These are phyloP conservation scores for Tillus elongatus DNA, from an alignment of 2,888 invertebrate species.

Conservation along the genomic window DNA sequence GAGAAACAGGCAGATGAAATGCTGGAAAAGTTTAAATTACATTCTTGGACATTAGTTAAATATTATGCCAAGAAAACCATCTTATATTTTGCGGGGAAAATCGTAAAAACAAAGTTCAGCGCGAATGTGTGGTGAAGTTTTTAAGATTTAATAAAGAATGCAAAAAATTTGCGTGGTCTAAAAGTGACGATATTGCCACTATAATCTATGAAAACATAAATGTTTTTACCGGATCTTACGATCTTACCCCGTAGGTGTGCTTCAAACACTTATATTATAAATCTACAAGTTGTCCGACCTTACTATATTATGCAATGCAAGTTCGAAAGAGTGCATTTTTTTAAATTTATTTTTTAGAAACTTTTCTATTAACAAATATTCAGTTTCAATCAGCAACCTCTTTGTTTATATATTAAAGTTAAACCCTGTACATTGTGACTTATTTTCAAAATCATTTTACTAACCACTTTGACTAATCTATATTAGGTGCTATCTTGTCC, in stretches of 20 bases:
- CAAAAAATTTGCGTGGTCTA: not conserved
- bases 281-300: no score
- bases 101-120: not conserved
- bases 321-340: slow-evolving; percentile 1
- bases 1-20: no score
- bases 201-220: not conserved
- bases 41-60: not conserved
- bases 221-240: slow-evolving; percentile 1
- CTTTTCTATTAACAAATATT: no score
- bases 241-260: no score
- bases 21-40: not conserved
- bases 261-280: slow-evolving; percentile 1
- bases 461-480: not conserved
- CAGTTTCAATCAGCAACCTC: no score
- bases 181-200: slow-evolving; percentile 1
- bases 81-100: not conserved
- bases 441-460: not conserved
- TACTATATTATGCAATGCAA: not conserved
- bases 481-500: not conserved
- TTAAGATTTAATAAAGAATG: not conserved
- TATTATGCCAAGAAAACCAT: not conserved
- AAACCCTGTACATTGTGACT: no score
- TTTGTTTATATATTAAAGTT: no score
- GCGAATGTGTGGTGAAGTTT: not conserved
- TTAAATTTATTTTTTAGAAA: no score